These are phyloP conservation scores for Trilocha varians DNA, from an alignment of 2,888 invertebrate species.

Conservation along the genomic window DNA sequence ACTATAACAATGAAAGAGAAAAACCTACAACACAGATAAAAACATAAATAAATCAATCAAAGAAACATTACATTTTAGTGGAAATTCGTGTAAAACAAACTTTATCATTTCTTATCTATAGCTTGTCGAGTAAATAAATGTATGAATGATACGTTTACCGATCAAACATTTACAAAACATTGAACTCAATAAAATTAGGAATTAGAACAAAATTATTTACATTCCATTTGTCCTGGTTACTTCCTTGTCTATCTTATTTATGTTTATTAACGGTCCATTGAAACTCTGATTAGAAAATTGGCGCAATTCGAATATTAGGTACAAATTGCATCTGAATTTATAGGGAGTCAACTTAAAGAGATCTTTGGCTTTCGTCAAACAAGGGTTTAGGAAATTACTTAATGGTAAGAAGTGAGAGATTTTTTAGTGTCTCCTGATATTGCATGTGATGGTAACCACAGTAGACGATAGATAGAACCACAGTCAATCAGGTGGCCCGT, in stretches of 20 bases:
- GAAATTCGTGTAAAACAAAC: conserved; percentile 6
- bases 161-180: background rate
- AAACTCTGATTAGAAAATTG: no score
- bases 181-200: background rate
- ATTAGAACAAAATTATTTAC: background rate
- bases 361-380: no score
- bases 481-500: no score
- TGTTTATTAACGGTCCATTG: background rate
- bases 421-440: no score
- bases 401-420: no score
- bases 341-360: no score
- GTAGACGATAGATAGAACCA: no score
- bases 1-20: no score
- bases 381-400: no score
- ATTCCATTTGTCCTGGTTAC: background rate
- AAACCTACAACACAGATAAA: conserved; percentile 12
- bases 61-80: background rate
- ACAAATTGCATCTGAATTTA: no score
- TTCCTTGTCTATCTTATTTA: background rate
- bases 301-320: no score
- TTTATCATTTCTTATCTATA: conserved; percentile 16
- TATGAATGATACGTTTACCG: background rate
- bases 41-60: background rate
- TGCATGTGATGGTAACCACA: no score
- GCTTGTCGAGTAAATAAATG: conserved; percentile 6